These are phyloP conservation scores for Naso thynnoides DNA, from an alignment of 2,797 vertebrate genomes.

Conservation along the genomic window DNA sequence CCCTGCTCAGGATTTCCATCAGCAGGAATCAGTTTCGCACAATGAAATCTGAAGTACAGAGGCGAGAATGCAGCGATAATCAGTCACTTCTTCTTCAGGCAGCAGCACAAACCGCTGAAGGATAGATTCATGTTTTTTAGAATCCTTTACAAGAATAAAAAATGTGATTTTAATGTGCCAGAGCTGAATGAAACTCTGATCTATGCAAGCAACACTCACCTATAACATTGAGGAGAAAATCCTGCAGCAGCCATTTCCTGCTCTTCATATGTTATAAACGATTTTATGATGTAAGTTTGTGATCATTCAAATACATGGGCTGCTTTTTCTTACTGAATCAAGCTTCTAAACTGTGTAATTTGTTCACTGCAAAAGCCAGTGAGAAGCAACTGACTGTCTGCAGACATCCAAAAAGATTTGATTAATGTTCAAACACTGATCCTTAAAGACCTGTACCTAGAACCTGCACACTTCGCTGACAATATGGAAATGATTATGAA, in stretches of 20 bases:
- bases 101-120: neutral
- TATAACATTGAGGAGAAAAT: neutral
- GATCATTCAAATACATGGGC: constrained; percentile 1
- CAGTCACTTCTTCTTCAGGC: neutral
- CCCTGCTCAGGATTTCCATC: too few relatives aligned
- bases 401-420: constrained; percentile 10
- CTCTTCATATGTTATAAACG: neutral
- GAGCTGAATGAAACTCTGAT: neutral
- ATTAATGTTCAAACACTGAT: constrained; percentile 47
- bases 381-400: constrained; percentile 18
- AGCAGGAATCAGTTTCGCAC: constrained; percentile 23
- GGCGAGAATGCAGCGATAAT: neutral
- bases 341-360: neutral
- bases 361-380: constrained; percentile 44
- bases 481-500: neutral
- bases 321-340: constrained; percentile 8
- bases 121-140: neutral
- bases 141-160: neutral
- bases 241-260: too few relatives aligned
- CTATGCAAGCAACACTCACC: neutral
- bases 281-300: neutral
- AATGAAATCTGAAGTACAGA: neutral
- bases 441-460: neutral
- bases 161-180: neutral
- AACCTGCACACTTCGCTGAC: neutral